Percentiles rank a stretch among this genome's conserved stretches.
phyloP scores from a whole-genome alignment of 2,113 vertebrate genomes.

The Oriolus oriolus region DNA sequence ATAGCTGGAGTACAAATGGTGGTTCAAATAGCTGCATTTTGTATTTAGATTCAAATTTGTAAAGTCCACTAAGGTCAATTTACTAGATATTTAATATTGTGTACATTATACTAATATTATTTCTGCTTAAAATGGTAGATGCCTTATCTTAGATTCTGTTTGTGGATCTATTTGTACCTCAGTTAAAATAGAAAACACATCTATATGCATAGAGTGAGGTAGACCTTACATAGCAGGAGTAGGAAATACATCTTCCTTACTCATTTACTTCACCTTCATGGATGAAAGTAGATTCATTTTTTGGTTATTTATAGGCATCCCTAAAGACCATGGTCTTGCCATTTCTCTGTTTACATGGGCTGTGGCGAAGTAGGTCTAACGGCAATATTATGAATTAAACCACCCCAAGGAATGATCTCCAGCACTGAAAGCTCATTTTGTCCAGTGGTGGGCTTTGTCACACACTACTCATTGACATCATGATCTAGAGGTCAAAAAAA shows the following conservation, averaged over 20 bases:
- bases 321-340: not conserved
- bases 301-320: not conserved
- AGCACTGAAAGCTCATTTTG: not conserved
- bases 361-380: not conserved
- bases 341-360: not conserved
- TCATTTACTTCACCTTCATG: not conserved
- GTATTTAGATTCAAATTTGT: not conserved
- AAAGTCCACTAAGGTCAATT: not conserved
- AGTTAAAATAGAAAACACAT: not conserved
- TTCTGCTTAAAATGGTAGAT: not conserved
- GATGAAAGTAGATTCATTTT: not conserved
- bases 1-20: not conserved
- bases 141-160: not conserved
- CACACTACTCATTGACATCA: not conserved
- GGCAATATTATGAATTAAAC: not conserved
- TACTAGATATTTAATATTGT: not conserved
- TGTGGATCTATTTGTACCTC: not conserved
- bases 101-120: not conserved
- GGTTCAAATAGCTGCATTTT: not conserved
- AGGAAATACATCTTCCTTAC: not conserved
- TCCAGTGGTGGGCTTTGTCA: not conserved
- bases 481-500: not conserved
- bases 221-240: not conserved
- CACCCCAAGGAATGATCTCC: not conserved
- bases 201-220: not conserved